Percentiles rank a stretch among this genome's conserved stretches.
Evolutionary conservation across 2,888 invertebrate species (phyloP).

Genomic region (Dasysyrphus albostriatus): DNA sequence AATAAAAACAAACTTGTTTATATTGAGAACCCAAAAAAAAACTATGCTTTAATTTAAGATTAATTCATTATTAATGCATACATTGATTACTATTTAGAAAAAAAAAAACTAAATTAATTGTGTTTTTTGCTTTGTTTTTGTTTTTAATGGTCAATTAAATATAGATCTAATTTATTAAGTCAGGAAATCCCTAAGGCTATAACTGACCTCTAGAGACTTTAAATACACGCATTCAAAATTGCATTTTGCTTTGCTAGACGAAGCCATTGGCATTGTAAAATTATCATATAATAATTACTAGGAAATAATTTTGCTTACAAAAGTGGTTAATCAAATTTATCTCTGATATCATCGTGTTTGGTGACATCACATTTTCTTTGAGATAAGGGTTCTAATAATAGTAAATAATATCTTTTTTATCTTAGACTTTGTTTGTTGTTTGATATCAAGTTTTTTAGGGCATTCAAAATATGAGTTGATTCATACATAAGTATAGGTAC

Average conservation of each 20-base stretch:
- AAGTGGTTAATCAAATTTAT: slow-evolving; percentile 47
- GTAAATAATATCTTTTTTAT: slow-evolving; percentile 1
- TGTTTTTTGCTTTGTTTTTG: neutral
- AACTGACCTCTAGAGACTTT: slow-evolving; percentile 19
- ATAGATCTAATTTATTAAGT: slow-evolving; percentile 25
- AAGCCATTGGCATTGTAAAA: slow-evolving; percentile 34
- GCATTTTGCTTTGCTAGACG: slow-evolving; percentile 13
- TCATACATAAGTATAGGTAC: no score
- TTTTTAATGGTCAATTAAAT: neutral
- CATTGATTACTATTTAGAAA: neutral
- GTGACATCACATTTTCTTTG: slow-evolving; percentile 58
- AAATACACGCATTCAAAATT: slow-evolving; percentile 26
- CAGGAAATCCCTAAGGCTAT: slow-evolving; percentile 30
- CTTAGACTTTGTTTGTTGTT: neutral
- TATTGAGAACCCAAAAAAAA: neutral
- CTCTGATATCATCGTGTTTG: slow-evolving; percentile 60
- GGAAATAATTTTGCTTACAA: slow-evolving; percentile 35
- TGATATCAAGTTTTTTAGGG: neutral
- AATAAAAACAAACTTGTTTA: neutral
- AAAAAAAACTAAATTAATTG: slow-evolving; percentile 11
- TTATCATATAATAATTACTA: slow-evolving; percentile 43
- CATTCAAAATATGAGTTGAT: neutral
- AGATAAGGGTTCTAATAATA: slow-evolving; percentile 23
- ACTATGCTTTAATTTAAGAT: neutral
- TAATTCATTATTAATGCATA: slow-evolving; percentile 18